A percentile compares a stretch with the other conserved stretches of the same genome.
Evolutionary conservation across 2,797 vertebrate species (phyloP).

Genomic region (Microchirus variegatus): DNA sequence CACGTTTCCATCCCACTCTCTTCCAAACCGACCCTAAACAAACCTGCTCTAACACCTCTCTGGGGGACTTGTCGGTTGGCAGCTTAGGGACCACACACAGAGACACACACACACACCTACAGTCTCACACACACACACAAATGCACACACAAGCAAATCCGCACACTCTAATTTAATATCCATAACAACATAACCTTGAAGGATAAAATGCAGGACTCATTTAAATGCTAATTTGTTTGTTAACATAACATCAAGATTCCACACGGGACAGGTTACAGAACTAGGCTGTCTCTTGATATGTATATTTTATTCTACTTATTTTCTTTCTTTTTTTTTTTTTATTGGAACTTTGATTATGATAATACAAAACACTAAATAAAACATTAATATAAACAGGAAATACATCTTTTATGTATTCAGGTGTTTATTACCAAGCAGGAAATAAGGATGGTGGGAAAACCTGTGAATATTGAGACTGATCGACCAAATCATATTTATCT

Average conservation of each 20-base stretch:
- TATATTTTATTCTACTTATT: constrained; percentile 87
- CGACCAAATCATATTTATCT: constrained; percentile 66
- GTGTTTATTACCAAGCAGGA: constrained; percentile 78
- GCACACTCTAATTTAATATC: constrained; percentile 86
- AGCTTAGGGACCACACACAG: constrained; percentile 77
- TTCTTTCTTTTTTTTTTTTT: constrained; percentile 88
- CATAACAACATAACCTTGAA: constrained; percentile 89
- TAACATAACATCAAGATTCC: constrained; percentile 88
- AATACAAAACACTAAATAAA: constrained; percentile 89
- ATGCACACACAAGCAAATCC: constrained; percentile 65
- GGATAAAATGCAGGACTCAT: constrained; percentile 87
- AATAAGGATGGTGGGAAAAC: constrained; percentile 58
- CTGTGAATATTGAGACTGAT: constrained; percentile 73
- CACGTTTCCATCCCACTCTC: constrained; percentile 49
- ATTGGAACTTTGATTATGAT: constrained; percentile 89
- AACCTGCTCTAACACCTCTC: constrained; percentile 78
- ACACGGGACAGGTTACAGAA: constrained; percentile 82
- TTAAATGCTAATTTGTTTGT: constrained; percentile 92
- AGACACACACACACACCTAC: constrained; percentile 16
- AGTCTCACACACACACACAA: constrained; percentile 38
- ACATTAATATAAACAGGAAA: constrained; percentile 87
- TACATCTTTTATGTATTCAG: constrained; percentile 82
- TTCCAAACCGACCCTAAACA: constrained; percentile 73
- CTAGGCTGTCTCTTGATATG: constrained; percentile 86
- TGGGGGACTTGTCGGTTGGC: constrained; percentile 74